phyloP scores from a whole-genome alignment of 1,140 invertebrate genomes.

The Drosophila murphyi region DNA sequence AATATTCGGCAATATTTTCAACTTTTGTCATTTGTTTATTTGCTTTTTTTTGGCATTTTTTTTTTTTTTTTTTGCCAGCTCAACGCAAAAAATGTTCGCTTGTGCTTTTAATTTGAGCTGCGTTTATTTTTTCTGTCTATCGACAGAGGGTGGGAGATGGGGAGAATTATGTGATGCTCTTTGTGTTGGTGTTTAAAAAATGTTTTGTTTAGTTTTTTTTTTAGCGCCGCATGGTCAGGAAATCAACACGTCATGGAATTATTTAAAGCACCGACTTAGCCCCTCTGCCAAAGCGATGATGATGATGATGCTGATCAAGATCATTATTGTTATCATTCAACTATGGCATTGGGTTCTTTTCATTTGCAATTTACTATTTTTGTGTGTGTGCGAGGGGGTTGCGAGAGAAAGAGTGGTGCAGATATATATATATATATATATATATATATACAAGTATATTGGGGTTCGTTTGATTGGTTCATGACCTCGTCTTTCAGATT shows the following conservation, averaged over 20 bases:
- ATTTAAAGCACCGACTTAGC: slow-evolving; percentile 2
- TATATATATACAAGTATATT: neutral
- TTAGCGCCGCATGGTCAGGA: slow-evolving; percentile 25
- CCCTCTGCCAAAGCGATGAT: neutral
- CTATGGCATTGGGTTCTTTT: slow-evolving; percentile 29
- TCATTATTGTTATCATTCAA: slow-evolving; percentile 41
- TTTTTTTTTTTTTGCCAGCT: slow-evolving; percentile 39
- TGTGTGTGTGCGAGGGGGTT: too few relatives aligned
- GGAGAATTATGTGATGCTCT: slow-evolving; percentile 3
- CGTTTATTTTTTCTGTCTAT: slow-evolving; percentile 45
- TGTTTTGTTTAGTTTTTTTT: slow-evolving; percentile 48
- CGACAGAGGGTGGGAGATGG: neutral
- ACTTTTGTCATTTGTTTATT: neutral
- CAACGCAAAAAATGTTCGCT: slow-evolving; percentile 55
- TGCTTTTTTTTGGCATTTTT: slow-evolving; percentile 8
- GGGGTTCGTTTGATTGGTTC: slow-evolving; percentile 35
- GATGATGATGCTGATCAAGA: slow-evolving; percentile 26
- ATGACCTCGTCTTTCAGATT: slow-evolving; percentile 36
- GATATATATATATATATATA: too few relatives aligned
- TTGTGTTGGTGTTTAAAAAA: slow-evolving; percentile 22
- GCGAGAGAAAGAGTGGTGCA: neutral
- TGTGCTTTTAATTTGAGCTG: slow-evolving; percentile 57
- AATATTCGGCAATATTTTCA: neutral
- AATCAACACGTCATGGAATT: slow-evolving; percentile 34
- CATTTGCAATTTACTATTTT: neutral